Evolutionary conservation across 2,797 vertebrate species (phyloP), one percentile per base, ranked within the genome.

Genomic region (Adelosebastes latens): DNA sequence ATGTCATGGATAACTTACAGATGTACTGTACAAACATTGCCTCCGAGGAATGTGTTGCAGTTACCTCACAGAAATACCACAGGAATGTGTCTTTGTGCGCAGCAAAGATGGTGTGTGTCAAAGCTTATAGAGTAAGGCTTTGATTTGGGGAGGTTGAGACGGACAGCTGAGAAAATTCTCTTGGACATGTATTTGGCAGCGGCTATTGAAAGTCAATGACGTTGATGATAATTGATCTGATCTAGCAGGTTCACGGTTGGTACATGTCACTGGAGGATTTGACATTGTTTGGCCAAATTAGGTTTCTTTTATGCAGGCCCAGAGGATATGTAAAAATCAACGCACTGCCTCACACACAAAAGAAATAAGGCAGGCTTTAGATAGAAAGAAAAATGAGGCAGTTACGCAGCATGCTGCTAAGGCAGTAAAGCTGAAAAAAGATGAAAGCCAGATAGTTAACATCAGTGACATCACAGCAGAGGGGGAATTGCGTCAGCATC

Each of bases 361-460:
- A 84, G 78, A 80, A 75, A 76, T 53, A 52, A 86, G 36, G 59
- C 59, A 68, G 81, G 74, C 65, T 88, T 42, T 32, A 72, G 65
- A 84, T 59, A 16, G 74, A 67, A 10, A 58, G 63, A 67, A 84
- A 71, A 84, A 71, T n/a, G 52, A 80, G 42, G 75, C 71, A 77
- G 68, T 63, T 46, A 77, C 58, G 80, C 73, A 79, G 80, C 79
- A 46, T 75, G 29, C 73, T 75, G 74, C 53, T 59, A 58, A 84
- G 67, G 79, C 80, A 69, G 58, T 70, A 65, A 62, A 82, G 75
- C 62, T 16, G 32, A 66, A 80, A 75, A 80, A 72, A 89, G 93
- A 93, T 92, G 71, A 94, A 93, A 90, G 89, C 25, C 72, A 53
- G 82, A 84, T 86, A 84, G 89, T 90, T 92, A 90, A 88, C 76